These are phyloP conservation scores for Congeria kusceri DNA, from an alignment of 2,888 invertebrate species.

Conservation along the genomic window DNA sequence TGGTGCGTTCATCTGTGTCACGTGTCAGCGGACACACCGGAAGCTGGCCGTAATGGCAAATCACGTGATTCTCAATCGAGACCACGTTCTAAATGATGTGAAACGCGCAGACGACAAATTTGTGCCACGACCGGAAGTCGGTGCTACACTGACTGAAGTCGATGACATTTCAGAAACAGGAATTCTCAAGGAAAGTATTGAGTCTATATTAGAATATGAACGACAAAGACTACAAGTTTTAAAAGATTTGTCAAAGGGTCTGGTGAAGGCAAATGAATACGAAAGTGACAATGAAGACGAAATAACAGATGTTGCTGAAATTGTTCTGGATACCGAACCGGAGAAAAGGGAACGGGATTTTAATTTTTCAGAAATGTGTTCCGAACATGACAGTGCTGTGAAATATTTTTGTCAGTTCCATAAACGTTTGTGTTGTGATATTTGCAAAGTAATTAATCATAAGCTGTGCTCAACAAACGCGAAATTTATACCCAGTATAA, in stretches of 20 bases:
- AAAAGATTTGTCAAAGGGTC: slow-evolving; percentile 11
- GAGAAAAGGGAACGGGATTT: background rate
- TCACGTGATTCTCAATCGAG: slow-evolving; percentile 50
- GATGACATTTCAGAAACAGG: slow-evolving; percentile 15
- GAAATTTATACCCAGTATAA: slow-evolving; percentile 43
- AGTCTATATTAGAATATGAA: slow-evolving; percentile 37
- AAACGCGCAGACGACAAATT: slow-evolving; percentile 3
- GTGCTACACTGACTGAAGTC: slow-evolving; percentile 3
- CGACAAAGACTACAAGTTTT: slow-evolving; percentile 20
- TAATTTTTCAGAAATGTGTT: slow-evolving; percentile 43
- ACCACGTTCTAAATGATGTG: slow-evolving; percentile 38
- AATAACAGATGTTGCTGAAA: background rate
- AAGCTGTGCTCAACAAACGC: slow-evolving; percentile 32
- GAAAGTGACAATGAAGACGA: background rate
- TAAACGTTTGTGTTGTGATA: slow-evolving; percentile 40
- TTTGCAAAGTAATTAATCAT: slow-evolving; percentile 42
- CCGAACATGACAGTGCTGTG: slow-evolving; percentile 22
- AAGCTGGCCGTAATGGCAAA: slow-evolving; percentile 43
- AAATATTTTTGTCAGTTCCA: slow-evolving; percentile 46
- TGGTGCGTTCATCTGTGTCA: slow-evolving; percentile 40
- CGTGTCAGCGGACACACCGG: slow-evolving; percentile 47
- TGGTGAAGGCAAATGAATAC: background rate
- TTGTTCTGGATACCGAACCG: background rate
- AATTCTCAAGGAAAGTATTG: background rate
- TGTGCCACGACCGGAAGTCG: too few species aligned